Base-by-base conservation (phyloP, 64 coral and sea anemone species). In the Actinia tenebrosa region DNA sequence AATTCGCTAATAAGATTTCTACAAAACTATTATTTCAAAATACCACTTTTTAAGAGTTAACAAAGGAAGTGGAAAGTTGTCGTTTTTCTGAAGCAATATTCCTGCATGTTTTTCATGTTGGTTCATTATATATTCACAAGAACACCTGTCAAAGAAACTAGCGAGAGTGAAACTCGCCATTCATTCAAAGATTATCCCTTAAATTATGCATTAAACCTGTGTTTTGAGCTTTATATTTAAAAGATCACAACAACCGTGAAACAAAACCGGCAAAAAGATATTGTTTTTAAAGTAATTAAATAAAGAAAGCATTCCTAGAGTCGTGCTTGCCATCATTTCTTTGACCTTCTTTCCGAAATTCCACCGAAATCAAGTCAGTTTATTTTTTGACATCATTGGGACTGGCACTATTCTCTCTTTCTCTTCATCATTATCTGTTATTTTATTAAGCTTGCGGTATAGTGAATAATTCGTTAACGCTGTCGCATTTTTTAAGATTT, bases 181-280 rank as follows among this genome's bases (percentile, higher is more conserved):
- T 75, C 69, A 75, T 75, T 15, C 69, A 75, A 75, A 75, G 0
- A 30, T 30, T 42, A 37, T 75, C 15, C 69, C 10, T 75, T 75
- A 26, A 75, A 75, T 75, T 75, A 75, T 75, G 69, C 10, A 75
- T 75, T 15, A 75, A 75, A 75, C 27, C 69, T 75, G 69, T 6
- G 27, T 75, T 75, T 75, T 14, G 26, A 9, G 26, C 7, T 42
- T 75, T 30, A n/a, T 13, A 42, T 75, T 75, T 25, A 13, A 13
- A 10, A 75, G 69, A 75, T 42, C 69, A 75, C 69, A 75, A 42
- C 69, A 42, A 30, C 69, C 25, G 7, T 42, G 11, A 30, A 42
- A 75, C 20, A 75, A 27, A 42, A 71, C 66, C 30, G 30, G 30
- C 30, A 71, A 71, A 75, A 75, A 75, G 4, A 66, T 19, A 66